Evolutionary conservation across 2,888 invertebrate species (phyloP).

Genomic region (Malthinus seriepunctatus): DNA sequence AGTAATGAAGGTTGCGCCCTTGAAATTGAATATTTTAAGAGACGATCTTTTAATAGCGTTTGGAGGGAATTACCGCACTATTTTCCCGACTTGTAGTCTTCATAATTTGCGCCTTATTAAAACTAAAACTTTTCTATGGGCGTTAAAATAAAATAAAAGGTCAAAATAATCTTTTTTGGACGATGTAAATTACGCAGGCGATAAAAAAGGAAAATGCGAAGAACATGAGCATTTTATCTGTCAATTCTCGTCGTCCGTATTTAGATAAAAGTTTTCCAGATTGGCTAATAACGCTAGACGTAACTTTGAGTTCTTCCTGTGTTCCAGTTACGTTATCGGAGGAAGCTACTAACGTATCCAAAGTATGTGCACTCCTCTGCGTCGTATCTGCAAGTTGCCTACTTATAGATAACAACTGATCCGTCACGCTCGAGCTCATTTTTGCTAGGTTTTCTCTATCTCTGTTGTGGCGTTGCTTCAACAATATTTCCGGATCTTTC

Average conservation of each 20-base stretch:
- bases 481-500: conserved; percentile 57
- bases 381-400: conserved; percentile 86
- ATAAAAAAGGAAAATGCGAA: conserved; percentile 88
- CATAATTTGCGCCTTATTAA: no score
- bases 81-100: no score
- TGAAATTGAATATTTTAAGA: no score
- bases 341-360: conserved; percentile 75
- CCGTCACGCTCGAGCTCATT: conserved; percentile 78
- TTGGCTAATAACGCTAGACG: conserved; percentile 85
- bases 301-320: conserved; percentile 80
- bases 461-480: conserved; percentile 67
- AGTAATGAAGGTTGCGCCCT: no score
- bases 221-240: conserved; percentile 89
- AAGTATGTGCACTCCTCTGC: conserved; percentile 81
- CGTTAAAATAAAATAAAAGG: neutral
- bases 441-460: conserved; percentile 69
- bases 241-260: conserved; percentile 91
- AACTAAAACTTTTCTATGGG: no score
- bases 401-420: conserved; percentile 82
- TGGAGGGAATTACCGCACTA: no score
- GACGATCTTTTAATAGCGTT: no score
- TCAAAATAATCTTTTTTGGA: conserved; percentile 86
- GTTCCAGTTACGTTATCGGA: conserved; percentile 74
- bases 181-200: conserved; percentile 89
- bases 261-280: conserved; percentile 91